Conservation (phyloP, 2,797 vertebrate species). For the Acanthurus lineatus region DNA sequence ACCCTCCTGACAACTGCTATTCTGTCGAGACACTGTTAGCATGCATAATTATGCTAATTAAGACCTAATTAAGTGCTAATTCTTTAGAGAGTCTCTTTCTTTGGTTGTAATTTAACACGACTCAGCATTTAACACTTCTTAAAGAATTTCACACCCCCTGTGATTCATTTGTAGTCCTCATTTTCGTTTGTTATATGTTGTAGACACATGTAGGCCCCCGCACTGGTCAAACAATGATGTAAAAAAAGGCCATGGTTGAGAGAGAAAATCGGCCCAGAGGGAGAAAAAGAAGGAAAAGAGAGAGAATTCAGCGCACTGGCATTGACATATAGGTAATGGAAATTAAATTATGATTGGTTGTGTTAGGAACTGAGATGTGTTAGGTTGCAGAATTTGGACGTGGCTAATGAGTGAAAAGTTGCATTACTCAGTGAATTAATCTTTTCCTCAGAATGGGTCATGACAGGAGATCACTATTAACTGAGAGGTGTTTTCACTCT, state of each 20-base stretch:
- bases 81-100: conserved; percentile 96
- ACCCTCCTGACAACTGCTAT: conserved; percentile 99
- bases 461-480: conserved; percentile 43
- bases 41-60: conserved; percentile 99
- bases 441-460: conserved; percentile 2
- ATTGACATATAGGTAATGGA: conserved; percentile 60
- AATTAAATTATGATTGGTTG: conserved; percentile 44
- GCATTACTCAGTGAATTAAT: conserved; percentile 29
- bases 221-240: conserved; percentile 81
- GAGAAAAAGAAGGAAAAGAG: conserved; percentile 23
- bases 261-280: conserved; percentile 64
- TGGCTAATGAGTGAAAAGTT: conserved; percentile 47
- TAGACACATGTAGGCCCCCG: conserved; percentile 65
- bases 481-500: conserved; percentile 35
- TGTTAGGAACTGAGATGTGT: conserved; percentile 30
- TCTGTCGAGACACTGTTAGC: conserved; percentile 99
- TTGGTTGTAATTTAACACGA: conserved; percentile 96
- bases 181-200: conserved; percentile 71
- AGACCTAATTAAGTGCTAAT: conserved; percentile 99
- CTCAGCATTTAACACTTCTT: conserved; percentile 93
- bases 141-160: conserved; percentile 88
- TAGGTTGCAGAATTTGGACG: conserved; percentile 57
- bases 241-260: conserved; percentile 71
- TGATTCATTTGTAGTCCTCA: conserved; percentile 72
- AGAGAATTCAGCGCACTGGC: conserved; percentile 41